Conservation (phyloP, 2,113 vertebrate genomes). For the Ellobius talpinus region DNA sequence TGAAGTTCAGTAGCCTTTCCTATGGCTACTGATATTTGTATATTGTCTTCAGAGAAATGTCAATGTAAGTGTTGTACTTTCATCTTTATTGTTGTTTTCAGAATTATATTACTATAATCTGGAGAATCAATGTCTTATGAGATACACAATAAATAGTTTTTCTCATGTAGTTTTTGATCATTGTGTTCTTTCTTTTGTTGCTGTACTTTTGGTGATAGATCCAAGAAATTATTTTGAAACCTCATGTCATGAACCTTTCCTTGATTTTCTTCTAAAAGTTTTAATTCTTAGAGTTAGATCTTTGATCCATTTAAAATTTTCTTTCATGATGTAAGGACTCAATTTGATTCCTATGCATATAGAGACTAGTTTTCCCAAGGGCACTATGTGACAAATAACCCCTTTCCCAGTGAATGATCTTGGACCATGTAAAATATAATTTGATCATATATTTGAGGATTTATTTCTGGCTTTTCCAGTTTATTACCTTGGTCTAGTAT, state of each 20-base stretch:
- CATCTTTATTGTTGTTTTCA: not conserved
- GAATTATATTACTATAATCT: not conserved
- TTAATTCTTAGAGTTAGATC: slow-evolving; percentile 7
- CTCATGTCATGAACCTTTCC: not conserved
- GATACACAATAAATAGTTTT: not conserved
- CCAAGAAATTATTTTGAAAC: slow-evolving; percentile 17
- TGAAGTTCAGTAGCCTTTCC: not conserved
- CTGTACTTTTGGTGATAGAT: not conserved
- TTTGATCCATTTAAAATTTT: slow-evolving; percentile 45
- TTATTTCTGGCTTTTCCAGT: slow-evolving; percentile 23
- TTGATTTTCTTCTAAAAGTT: not conserved
- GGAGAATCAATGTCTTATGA: not conserved
- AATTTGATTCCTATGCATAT: slow-evolving; percentile 10
- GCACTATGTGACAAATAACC: not conserved
- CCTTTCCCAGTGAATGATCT: not conserved
- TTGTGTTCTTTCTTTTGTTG: not conserved
- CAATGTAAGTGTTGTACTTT: not conserved
- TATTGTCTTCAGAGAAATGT: not conserved
- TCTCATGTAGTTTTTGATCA: not conserved
- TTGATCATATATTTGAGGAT: not conserved
- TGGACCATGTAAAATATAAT: slow-evolving; percentile 3
- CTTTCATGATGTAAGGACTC: not conserved
- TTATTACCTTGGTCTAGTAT: not conserved
- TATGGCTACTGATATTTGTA: not conserved
- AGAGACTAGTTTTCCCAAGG: not conserved